These are phyloP conservation scores for Pseudorhiza aurosa DNA, from an alignment of 30 jellyfish, hydroid and myxozoan species.

Conservation along the genomic window DNA sequence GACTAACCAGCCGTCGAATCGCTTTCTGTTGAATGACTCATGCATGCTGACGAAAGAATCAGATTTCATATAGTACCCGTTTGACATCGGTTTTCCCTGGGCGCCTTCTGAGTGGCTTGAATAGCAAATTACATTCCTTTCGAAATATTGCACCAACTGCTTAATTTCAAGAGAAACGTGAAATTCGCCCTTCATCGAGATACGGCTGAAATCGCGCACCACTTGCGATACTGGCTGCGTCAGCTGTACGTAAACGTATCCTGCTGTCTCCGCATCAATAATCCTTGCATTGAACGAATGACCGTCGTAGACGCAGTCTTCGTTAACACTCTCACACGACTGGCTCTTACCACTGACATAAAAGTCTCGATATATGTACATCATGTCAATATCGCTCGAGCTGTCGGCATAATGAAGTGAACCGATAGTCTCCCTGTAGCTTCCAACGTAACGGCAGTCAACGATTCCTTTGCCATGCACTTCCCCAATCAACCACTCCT, in stretches of 20 bases:
- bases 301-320: neutral
- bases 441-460: slow-evolving; percentile 31
- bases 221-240: neutral
- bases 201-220: neutral
- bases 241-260: slow-evolving; percentile 35
- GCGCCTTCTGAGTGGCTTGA: neutral
- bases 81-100: neutral
- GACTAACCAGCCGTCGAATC: slow-evolving; percentile 28
- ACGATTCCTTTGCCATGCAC: slow-evolving; percentile 43
- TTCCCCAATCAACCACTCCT: slow-evolving; percentile 40
- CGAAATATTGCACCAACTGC: slow-evolving; percentile 5
- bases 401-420: slow-evolving; percentile 40
- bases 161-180: slow-evolving; percentile 14
- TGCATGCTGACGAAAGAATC: slow-evolving; percentile 25
- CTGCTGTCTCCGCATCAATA: slow-evolving; percentile 26
- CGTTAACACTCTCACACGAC: neutral
- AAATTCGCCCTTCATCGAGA: slow-evolving; percentile 13
- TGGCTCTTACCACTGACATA: slow-evolving; percentile 1
- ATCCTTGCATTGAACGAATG: neutral
- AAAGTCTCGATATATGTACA: slow-evolving; percentile 23
- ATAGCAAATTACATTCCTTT: neutral
- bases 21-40: slow-evolving; percentile 24
- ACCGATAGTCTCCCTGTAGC: slow-evolving; percentile 45
- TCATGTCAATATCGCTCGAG: slow-evolving; percentile 42
- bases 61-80: slow-evolving; percentile 2